Evolutionary conservation across 2,888 invertebrate species (phyloP).

Genomic region (Galerucella nymphaeae): DNA sequence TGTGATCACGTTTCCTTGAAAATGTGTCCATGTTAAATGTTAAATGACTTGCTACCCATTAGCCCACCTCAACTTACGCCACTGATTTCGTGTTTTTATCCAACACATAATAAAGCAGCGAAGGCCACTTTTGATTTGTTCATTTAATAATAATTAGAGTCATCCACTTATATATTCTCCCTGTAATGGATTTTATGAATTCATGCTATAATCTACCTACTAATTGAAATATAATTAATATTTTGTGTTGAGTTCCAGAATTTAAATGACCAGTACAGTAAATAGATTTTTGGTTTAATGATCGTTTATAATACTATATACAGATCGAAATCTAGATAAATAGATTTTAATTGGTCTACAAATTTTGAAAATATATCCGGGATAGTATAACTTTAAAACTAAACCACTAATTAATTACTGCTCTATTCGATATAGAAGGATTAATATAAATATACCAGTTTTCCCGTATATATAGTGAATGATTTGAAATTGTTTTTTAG

Average conservation of each 20-base stretch:
- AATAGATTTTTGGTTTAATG: slow-evolving; percentile 21
- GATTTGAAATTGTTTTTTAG: no score
- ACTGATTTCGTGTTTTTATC: neutral
- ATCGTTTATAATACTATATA: neutral
- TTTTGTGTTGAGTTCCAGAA: slow-evolving; percentile 38
- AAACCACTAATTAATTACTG: neutral
- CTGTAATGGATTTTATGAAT: slow-evolving; percentile 41
- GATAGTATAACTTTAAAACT: neutral
- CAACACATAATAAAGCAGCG: slow-evolving; percentile 34
- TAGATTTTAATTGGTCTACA: slow-evolving; percentile 21
- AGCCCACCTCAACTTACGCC: neutral
- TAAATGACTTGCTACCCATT: no score
- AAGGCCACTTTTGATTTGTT: slow-evolving; percentile 47
- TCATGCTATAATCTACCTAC: slow-evolving; percentile 36
- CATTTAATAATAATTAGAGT: slow-evolving; percentile 47
- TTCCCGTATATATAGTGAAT: no score
- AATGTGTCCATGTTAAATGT: no score
- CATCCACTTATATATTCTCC: slow-evolving; percentile 36
- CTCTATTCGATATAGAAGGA: no score
- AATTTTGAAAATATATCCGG: slow-evolving; percentile 1
- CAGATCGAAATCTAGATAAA: slow-evolving; percentile 24
- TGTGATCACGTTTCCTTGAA: no score
- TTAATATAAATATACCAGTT: no score
- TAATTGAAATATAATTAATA: slow-evolving; percentile 47
- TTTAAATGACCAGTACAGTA: slow-evolving; percentile 38